Percentiles rank a stretch among this genome's conserved stretches.
These are phyloP conservation scores for Protobothrops mucrosquamatus DNA, from an alignment of 2,113 vertebrate genomes.

Conservation along the genomic window DNA sequence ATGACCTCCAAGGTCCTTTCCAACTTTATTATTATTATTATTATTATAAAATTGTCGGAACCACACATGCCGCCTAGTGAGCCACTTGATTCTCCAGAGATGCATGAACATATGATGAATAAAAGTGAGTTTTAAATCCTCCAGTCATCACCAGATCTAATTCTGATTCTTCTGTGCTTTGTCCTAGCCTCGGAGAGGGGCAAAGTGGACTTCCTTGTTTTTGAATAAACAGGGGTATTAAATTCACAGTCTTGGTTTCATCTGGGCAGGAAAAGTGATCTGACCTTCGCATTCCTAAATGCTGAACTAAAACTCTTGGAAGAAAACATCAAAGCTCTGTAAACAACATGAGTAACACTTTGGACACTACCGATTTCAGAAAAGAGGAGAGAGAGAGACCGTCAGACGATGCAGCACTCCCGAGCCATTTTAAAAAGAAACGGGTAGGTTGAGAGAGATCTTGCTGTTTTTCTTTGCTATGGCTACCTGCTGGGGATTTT, in stretches of 20 bases:
- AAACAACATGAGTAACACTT: constrained; percentile 81
- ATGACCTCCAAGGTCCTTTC: too few species aligned
- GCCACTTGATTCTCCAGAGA: neutral
- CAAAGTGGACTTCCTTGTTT: constrained; percentile 60
- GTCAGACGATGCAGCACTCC: constrained; percentile 77
- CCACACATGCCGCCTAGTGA: neutral
- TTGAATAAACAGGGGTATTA: constrained; percentile 63
- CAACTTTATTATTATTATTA: too few species aligned
- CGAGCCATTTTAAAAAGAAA: constrained; percentile 80
- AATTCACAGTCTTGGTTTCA: constrained; percentile 65
- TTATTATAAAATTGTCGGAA: neutral
- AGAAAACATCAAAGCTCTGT: constrained; percentile 80
- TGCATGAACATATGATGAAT: neutral
- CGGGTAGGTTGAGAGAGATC: constrained; percentile 75
- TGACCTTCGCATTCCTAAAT: constrained; percentile 75
- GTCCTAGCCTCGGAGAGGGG: constrained; percentile 37
- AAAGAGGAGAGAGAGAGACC: constrained; percentile 52
- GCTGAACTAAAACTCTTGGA: constrained; percentile 76
- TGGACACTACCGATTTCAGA: constrained; percentile 61
- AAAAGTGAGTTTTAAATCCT: constrained; percentile 12
- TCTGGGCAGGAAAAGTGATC: constrained; percentile 67
- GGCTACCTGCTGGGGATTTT: constrained; percentile 76
- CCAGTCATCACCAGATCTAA: constrained; percentile 8
- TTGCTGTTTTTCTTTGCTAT: constrained; percentile 76
- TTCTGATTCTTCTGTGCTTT: constrained; percentile 45